Evolutionary conservation across 1,140 invertebrate species (phyloP).

Genomic region (Atta texana): DNA sequence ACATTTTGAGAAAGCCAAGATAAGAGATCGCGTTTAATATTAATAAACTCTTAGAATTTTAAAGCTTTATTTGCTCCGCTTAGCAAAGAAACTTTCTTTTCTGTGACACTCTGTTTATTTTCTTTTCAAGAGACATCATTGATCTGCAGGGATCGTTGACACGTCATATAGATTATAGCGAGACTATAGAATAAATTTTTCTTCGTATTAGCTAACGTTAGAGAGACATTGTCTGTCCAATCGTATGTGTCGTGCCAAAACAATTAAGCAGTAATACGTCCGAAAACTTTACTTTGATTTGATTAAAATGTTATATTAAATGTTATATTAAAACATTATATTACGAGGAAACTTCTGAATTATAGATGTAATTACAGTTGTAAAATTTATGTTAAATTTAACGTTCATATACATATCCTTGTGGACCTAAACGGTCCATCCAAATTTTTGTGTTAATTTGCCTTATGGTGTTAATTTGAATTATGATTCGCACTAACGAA

Average conservation of each 20-base stretch:
- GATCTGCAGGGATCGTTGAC: slow-evolving; percentile 33
- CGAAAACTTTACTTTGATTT: background rate
- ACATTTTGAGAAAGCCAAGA: slow-evolving; percentile 4
- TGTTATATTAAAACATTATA: too few relatives aligned
- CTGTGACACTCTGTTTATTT: background rate
- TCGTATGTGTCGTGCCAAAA: background rate
- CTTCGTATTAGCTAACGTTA: background rate
- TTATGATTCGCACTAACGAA: too few relatives aligned
- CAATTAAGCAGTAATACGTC: background rate
- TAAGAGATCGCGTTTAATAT: slow-evolving; percentile 49
- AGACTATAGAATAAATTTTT: background rate
- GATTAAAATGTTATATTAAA: background rate
- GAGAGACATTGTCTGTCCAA: background rate
- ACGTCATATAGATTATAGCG: background rate
- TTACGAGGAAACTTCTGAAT: background rate
- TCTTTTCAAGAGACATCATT: slow-evolving; percentile 9
- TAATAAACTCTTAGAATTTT: slow-evolving; percentile 48
- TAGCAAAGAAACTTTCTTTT: slow-evolving; percentile 17
- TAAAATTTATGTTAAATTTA: too few relatives aligned
- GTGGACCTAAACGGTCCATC: too few relatives aligned
- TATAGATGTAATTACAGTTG: background rate
- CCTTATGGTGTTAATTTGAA: too few relatives aligned
- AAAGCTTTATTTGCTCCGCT: slow-evolving; percentile 6
- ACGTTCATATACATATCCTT: too few relatives aligned
- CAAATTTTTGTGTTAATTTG: too few relatives aligned